These are phyloP conservation scores for Eutrigla gurnardus DNA, from an alignment of 2,797 vertebrate species.

Conservation along the genomic window DNA sequence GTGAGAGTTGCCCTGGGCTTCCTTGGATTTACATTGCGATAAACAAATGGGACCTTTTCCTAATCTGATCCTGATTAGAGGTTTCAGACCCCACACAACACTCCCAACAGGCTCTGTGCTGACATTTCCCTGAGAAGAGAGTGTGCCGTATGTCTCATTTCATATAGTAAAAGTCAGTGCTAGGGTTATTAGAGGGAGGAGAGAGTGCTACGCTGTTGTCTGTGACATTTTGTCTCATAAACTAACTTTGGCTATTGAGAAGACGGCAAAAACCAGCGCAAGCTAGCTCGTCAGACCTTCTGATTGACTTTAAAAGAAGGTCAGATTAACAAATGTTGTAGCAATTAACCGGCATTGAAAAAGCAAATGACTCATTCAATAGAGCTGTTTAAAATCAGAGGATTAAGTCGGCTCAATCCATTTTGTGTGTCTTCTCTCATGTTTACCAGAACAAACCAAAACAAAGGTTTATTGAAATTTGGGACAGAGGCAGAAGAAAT, in stretches of 20 bases:
- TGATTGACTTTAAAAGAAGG: slow-evolving; percentile 60
- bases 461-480: slow-evolving; percentile 38
- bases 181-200: slow-evolving; percentile 41
- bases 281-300: slow-evolving; percentile 48
- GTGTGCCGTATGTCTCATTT: slow-evolving; percentile 71
- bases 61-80: slow-evolving; percentile 70
- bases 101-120: slow-evolving; percentile 66
- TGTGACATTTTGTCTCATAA: slow-evolving; percentile 72
- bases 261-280: slow-evolving; percentile 43
- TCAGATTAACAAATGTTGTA: slow-evolving; percentile 49
- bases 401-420: slow-evolving; percentile 44
- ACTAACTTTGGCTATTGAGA: slow-evolving; percentile 43
- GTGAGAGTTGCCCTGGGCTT: slow-evolving; percentile 18
- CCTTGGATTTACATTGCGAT: slow-evolving; percentile 62
- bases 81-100: slow-evolving; percentile 47
- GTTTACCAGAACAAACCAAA: slow-evolving; percentile 47
- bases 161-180: slow-evolving; percentile 60
- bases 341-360: slow-evolving; percentile 67
- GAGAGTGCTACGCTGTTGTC: slow-evolving; percentile 41
- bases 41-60: slow-evolving; percentile 76
- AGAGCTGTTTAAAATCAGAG: slow-evolving; percentile 64
- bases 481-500: slow-evolving; percentile 9
- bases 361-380: slow-evolving; percentile 61
- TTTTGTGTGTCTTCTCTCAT: slow-evolving; percentile 59
- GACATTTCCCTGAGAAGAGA: slow-evolving; percentile 78